Evolutionary conservation across 2,888 invertebrate genomes (phyloP).

Genomic region (Cataglyphis rosenhaueri): DNA sequence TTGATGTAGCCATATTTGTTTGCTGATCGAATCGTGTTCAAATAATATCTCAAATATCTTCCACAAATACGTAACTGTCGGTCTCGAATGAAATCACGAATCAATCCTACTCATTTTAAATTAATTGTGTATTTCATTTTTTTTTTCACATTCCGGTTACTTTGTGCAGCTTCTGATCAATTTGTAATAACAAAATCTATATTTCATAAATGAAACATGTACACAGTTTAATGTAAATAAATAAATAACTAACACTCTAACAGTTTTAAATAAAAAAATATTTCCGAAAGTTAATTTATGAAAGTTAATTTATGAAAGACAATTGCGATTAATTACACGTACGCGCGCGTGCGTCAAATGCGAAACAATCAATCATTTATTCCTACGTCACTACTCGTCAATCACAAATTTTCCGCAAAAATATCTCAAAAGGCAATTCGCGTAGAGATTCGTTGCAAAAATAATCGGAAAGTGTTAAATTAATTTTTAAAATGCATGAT

Average conservation of each 20-base stretch:
- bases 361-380: conserved; percentile 27
- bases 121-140: conserved; percentile 26
- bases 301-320: neutral
- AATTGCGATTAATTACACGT: neutral
- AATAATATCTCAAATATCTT: conserved; percentile 28
- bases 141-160: conserved; percentile 2
- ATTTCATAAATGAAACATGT: neutral
- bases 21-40: conserved; percentile 21
- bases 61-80: neutral
- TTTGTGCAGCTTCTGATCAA: conserved; percentile 8
- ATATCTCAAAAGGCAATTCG: neutral
- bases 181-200: neutral
- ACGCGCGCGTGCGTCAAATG: neutral
- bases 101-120: conserved; percentile 29
- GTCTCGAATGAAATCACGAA: conserved; percentile 11
- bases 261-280: neutral
- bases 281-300: neutral
- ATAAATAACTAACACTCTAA: neutral
- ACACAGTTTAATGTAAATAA: neutral
- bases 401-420: neutral
- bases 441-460: neutral
- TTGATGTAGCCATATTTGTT: conserved; percentile 28
- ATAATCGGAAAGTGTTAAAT: neutral
- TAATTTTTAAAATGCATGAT: conserved; percentile 14
- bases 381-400: neutral